Evolutionary conservation across 2,797 vertebrate genomes (phyloP), one percentile per base, ranked within the genome.

Genomic region (Yasuhikotakia modesta): DNA sequence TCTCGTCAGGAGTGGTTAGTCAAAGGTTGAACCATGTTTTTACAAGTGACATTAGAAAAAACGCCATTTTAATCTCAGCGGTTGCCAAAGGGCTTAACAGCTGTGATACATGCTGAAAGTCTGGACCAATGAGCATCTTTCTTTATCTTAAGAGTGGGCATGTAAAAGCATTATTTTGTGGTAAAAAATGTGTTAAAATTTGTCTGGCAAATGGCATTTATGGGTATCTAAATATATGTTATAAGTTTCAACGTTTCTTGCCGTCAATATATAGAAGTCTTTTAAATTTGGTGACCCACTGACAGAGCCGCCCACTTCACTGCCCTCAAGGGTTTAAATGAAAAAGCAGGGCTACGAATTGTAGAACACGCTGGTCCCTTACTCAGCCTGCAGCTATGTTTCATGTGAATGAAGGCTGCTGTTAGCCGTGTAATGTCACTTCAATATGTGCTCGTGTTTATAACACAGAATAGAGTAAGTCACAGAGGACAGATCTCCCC

Each of bases 371-470:
- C 19, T 86, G 85, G 86, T 87, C 88, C 88, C 83, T 86, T 43
- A 79, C n/a, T 39, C 81, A 76, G 86, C 83, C 81, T 53, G 11
- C 52, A 83, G 90, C 82, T 86, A 87, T 88, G 79, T 53, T 85
- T 91, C 86, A 86, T 89, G 87, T 87, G 79, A 86, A 82, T 21
- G 45, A 69, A 19, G 87, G 83, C 84, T 79, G 83, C 88, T 88
- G 88, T 92, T 91, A 91, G 87, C 90, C 81, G 72, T 87, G 85
- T 91, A 90, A 91, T 92, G 87, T 91, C 89, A 88, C 87, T 86
- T 89, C 88, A 86, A 88, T 86, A 87, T 87, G 87, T 86, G 87
- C 87, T 88, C 67, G 80, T 85, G 85, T 88, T 89, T 83, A 86
- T 87, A 86, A 39, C 84, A 22, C 45, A 80, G 73, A 88, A 70